Base-by-base conservation (phyloP, 2,888 invertebrate species). In the Zele albiditarsus region DNA sequence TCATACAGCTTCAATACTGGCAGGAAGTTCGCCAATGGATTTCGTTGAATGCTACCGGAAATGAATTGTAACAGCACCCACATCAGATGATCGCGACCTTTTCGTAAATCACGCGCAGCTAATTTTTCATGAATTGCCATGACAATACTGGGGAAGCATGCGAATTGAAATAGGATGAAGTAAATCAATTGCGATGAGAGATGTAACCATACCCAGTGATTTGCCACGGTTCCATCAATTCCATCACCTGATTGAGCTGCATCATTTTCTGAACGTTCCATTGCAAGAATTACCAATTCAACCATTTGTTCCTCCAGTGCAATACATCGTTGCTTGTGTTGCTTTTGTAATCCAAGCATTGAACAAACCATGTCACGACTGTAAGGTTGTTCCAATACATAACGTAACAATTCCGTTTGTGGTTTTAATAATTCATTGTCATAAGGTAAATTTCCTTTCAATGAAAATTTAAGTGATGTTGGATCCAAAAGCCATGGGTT, bases 61-160 rank as follows among this genome's bases (percentile, higher is more conserved):
- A 99, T 97, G 85, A 98, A 98, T 90, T 99, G 99, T 60, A 99
- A 90, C 23, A 99, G 90, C 25, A 98, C 96, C 98, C 99, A 99
- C 98, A 99, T 99, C n/a, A 99, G 91, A 84, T 99, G 98, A 90
- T 98, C 98, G 66, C 99, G 91, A 0, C 98, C 98, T 89, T 96
- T 96, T 77, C 95, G 92, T 86, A 97, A 91, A 85, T 97, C 96
- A 80, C 95, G 92, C 8, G 94, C 94, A 60, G 94, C 92, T 49
- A 96, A 93, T 91, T 95, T 96, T 75, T 95, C 95, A 87, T 97
- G 96, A 42, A 98, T 91, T 0, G 96, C 94, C 91, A 95, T 93
- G 0, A 98, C 97, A 85, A 98, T 96, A 85, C 96, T 96, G 42
- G 97, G 96, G 86, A 98, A 98, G 79, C 95, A 95, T 0, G 97